These are phyloP conservation scores for Phodopus roborovskii DNA, from an alignment of 2,113 vertebrate species.

Conservation along the genomic window DNA sequence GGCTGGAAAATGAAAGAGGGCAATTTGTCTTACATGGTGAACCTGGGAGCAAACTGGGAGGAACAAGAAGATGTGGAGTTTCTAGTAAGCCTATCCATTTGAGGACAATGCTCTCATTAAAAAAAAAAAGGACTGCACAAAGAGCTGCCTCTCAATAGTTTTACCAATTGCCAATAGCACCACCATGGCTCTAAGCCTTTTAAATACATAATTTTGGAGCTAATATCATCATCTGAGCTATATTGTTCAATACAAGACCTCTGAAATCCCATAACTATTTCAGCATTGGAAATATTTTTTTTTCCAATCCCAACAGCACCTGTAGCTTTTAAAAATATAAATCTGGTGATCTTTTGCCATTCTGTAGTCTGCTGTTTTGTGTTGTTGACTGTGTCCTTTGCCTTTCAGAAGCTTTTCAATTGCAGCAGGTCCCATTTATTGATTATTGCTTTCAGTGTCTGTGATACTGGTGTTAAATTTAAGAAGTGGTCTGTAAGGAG, in stretches of 20 bases:
- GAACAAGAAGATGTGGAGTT: too few species aligned
- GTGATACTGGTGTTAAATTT: too few species aligned
- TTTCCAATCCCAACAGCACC: too few species aligned
- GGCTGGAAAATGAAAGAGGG: background rate
- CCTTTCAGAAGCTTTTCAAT: too few species aligned
- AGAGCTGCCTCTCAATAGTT: background rate
- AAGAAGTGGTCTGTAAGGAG: too few species aligned
- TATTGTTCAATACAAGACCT: background rate
- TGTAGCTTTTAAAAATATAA: too few species aligned
- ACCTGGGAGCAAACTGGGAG: background rate
- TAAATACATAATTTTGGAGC: background rate
- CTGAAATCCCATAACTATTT: background rate
- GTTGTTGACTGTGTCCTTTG: too few species aligned
- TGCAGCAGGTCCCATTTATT: too few species aligned
- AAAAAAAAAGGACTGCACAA: background rate
- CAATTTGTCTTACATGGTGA: background rate
- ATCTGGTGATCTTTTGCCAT: too few species aligned
- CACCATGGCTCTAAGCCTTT: too few species aligned
- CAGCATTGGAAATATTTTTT: background rate
- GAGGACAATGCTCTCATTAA: background rate
- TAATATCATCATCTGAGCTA: background rate
- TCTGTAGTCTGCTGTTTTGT: too few species aligned
- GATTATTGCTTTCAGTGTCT: too few species aligned
- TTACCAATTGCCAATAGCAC: background rate
- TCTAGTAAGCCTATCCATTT: background rate